These are phyloP conservation scores for Monodelphis domestica DNA, from an alignment of 2,797 vertebrate species.

Conservation along the genomic window DNA sequence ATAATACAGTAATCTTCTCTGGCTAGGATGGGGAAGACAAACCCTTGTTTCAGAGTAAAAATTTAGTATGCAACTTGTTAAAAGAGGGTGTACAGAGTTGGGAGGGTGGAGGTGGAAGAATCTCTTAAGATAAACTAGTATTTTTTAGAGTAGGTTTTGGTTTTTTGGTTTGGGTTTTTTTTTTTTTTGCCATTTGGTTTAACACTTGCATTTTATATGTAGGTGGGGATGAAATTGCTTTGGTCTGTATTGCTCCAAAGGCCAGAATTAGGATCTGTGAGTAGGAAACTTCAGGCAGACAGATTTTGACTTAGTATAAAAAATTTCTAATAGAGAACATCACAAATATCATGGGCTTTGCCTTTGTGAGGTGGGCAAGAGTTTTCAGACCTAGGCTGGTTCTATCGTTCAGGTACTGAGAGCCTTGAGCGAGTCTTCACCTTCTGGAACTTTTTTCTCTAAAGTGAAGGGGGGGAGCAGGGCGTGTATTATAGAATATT, in stretches of 20 bases:
- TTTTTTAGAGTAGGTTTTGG: background rate
- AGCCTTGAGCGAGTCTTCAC: background rate
- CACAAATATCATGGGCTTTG: background rate
- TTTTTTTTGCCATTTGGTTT: conserved; percentile 49
- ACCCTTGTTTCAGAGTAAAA: conserved; percentile 48
- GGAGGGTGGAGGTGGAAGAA: too few species aligned
- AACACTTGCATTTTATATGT: background rate
- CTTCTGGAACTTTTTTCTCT: background rate
- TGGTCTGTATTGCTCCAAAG: background rate
- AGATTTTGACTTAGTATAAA: background rate
- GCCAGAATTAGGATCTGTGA: background rate
- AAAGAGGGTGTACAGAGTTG: conserved; percentile 10
- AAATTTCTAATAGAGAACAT: background rate
- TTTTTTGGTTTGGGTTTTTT: too few species aligned
- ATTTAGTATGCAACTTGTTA: background rate
- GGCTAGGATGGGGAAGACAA: background rate
- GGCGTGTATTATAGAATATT: background rate
- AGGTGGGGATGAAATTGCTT: background rate
- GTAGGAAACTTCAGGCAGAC: background rate
- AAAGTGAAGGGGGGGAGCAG: background rate
- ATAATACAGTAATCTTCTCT: background rate
- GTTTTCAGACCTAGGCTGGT: background rate
- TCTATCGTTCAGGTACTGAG: background rate
- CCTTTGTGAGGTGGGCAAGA: background rate
- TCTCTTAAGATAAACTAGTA: background rate